These are phyloP conservation scores for Caenorhabditis sp. DNA, from an alignment of 2,888 invertebrate species.

Conservation along the genomic window DNA sequence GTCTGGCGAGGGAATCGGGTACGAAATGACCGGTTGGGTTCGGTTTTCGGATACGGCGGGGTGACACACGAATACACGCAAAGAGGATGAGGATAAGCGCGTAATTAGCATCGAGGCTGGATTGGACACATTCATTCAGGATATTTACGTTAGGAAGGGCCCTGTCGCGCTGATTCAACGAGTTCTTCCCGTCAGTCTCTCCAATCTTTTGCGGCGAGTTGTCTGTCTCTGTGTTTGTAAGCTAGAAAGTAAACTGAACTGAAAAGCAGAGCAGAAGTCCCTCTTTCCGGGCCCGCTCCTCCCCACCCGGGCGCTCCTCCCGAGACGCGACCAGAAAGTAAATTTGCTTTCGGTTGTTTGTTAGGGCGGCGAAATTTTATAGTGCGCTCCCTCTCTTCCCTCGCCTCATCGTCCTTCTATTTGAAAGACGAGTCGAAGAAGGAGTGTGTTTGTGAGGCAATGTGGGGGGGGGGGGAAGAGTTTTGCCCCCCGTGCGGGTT, in stretches of 20 bases:
- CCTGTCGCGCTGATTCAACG: too few species aligned
- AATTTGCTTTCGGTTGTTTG: constrained; percentile 63
- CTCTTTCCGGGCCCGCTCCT: not conserved
- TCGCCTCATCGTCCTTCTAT: constrained; percentile 16
- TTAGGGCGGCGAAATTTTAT: constrained; percentile 28
- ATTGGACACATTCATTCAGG: not conserved
- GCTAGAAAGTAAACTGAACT: constrained; percentile 53
- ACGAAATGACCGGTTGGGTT: constrained; percentile 39
- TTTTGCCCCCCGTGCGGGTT: not conserved
- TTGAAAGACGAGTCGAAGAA: constrained; percentile 22
- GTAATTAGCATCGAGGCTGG: constrained; percentile 30
- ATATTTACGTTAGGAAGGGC: too few species aligned
- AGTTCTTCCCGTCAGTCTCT: not conserved
- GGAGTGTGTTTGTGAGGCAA: constrained; percentile 17
- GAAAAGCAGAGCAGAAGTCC: not conserved
- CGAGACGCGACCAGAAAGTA: constrained; percentile 29
- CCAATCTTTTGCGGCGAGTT: too few species aligned
- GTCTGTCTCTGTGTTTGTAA: constrained; percentile 24
- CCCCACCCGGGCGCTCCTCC: constrained; percentile 1
- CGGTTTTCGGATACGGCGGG: too few species aligned
- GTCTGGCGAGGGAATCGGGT: not conserved
- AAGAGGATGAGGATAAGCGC: constrained; percentile 34
- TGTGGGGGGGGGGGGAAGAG: not conserved
- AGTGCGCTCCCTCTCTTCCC: constrained; percentile 18
- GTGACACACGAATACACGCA: not conserved